Evolutionary conservation across 2,113 vertebrate species (phyloP).

Genomic region (Natator depressus): DNA sequence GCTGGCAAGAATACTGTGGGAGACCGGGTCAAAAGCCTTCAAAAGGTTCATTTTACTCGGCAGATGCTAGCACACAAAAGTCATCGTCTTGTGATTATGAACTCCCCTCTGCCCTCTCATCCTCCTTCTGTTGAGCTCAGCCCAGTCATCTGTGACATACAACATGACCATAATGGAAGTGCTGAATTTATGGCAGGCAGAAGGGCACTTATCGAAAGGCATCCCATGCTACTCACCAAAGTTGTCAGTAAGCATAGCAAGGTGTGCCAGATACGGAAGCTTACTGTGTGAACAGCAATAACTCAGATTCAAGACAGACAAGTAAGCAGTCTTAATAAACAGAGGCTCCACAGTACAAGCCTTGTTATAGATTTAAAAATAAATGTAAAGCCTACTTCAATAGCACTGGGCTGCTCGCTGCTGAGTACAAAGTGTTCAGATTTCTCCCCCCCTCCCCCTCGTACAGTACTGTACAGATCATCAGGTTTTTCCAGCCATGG

Average conservation of each 20-base stretch:
- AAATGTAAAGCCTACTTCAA: background rate
- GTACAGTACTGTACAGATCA: background rate
- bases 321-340: background rate
- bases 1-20: too few species aligned
- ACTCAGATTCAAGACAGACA: background rate
- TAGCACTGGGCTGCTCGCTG: background rate
- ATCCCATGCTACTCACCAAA: background rate
- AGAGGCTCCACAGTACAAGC: background rate
- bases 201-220: background rate
- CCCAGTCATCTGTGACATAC: background rate
- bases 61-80: background rate
- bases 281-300: background rate
- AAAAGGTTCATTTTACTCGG: background rate
- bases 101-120: background rate
- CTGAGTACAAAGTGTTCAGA: background rate
- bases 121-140: background rate
- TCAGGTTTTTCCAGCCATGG: background rate
- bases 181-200: background rate
- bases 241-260: background rate
- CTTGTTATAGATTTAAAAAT: background rate
- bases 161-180: background rate
- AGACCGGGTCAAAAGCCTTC: too few species aligned
- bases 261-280: background rate
- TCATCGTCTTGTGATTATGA: background rate
- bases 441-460: background rate